Evolutionary conservation across 2,113 vertebrate genomes (phyloP).

Genomic region (Cryptotis parvus): DNA sequence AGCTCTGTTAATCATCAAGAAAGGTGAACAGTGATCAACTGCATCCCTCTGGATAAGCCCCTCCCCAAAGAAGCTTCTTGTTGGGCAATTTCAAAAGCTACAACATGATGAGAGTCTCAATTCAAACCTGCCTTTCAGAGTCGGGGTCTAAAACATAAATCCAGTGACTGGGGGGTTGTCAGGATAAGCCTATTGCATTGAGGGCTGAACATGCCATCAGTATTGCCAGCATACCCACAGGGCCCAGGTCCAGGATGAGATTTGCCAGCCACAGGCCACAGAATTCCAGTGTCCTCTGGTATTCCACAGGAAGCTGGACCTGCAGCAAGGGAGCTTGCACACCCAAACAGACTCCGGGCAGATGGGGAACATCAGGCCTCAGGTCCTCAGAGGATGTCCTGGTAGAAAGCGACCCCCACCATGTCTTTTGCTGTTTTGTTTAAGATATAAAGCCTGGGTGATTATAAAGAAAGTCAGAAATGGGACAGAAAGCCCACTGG

Average conservation of each 20-base stretch:
- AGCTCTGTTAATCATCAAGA: slow-evolving; percentile 79
- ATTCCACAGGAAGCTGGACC: neutral
- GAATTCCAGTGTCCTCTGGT: neutral
- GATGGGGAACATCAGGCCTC: neutral
- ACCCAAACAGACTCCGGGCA: neutral
- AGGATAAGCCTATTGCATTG: neutral
- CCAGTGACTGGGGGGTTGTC: neutral
- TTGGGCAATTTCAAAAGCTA: neutral
- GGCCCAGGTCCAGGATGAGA: neutral
- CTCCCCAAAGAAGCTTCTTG: neutral
- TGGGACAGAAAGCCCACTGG: neutral
- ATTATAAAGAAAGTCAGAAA: slow-evolving; percentile 22
- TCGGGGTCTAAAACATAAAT: neutral
- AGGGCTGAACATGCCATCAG: slow-evolving; percentile 29
- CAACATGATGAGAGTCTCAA: neutral
- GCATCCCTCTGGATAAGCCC: neutral
- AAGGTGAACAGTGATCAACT: slow-evolving; percentile 40
- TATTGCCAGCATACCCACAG: neutral
- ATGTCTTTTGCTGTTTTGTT: neutral
- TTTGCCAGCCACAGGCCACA: neutral
- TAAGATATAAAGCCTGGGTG: slow-evolving; percentile 20
- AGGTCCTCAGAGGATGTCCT: neutral
- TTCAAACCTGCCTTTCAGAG: neutral
- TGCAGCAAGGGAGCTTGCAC: neutral
- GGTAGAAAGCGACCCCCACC: neutral